Base-by-base conservation (phyloP, 2,888 invertebrate species). In the Colostygia pectinataria region DNA sequence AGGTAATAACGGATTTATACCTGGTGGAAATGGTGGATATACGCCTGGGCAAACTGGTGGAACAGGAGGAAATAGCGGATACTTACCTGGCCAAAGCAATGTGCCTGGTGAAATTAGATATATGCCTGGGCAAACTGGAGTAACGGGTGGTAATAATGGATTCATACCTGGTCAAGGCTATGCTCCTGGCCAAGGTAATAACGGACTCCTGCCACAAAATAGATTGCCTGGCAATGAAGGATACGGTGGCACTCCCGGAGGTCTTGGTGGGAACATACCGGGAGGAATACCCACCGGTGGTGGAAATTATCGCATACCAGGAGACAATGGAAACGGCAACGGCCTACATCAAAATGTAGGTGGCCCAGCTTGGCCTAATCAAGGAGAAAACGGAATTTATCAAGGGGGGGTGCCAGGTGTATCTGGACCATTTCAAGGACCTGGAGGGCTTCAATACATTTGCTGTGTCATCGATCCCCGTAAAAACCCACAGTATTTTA, bases 391-490 rank as follows among this genome's bases (percentile, higher is more conserved):
- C 20, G 27, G 25, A 12, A 27, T 20, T 9, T 34, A 41, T 23
- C 46, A 40, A 32, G 54, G 53, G 7, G 45, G 39, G 53, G 13
- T 39, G 5, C 53, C 48, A n/a, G 55, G 58, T 36, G 60, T 52
- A 66, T 66, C 57, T 63, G 74, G 74, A 63, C 72, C 38, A 20
- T 62, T 53, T 34, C 58, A 44, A 33, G 69, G 67, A 13, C 61
- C 71, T 25, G 67, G 69, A 32, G 77, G 76, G 12, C 47, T 62
- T 4, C 64, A 66, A 23, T 77, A 74, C 52, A 71, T 69, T 48
- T 77, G 77, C 42, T 77, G 77, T 55, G 65, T 70, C 24, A 62
- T 65, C 2, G 66, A 66, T 15, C 66, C 72, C 4, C 65, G 62
- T 36, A 65, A 61, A 29, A 61, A 61, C 50, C 63, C 60, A 23